These are phyloP conservation scores for Limosa lapponica DNA, from an alignment of 2,797 vertebrate species.

Conservation along the genomic window DNA sequence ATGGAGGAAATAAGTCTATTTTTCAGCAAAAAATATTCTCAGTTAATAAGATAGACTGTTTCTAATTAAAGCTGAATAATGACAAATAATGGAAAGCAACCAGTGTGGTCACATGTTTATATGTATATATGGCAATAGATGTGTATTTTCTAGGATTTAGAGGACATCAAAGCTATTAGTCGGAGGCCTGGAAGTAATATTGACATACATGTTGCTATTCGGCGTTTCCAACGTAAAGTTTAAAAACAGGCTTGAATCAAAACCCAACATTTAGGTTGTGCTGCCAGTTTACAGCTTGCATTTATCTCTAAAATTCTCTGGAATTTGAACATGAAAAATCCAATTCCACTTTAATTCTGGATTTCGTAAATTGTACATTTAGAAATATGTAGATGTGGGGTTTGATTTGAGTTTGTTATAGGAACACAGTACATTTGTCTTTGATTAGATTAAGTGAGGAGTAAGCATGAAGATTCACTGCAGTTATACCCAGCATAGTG, in stretches of 20 bases:
- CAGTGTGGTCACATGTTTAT: slow-evolving; percentile 11
- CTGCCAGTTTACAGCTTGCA: background rate
- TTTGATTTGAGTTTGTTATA: background rate
- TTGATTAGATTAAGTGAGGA: background rate
- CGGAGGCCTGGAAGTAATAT: slow-evolving; percentile 37
- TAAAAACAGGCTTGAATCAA: background rate
- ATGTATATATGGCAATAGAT: slow-evolving; percentile 16
- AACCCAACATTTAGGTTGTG: background rate
- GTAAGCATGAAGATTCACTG: background rate
- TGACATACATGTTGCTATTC: background rate
- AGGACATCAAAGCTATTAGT: slow-evolving; percentile 4
- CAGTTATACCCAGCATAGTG: background rate
- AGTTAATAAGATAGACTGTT: slow-evolving; percentile 25
- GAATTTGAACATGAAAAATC: background rate
- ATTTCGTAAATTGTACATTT: background rate
- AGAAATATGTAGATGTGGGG: background rate
- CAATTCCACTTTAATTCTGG: background rate
- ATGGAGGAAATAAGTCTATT: background rate
- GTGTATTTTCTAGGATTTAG: slow-evolving; percentile 25
- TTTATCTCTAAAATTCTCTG: background rate
- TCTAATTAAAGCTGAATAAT: slow-evolving; percentile 52
- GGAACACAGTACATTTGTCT: background rate
- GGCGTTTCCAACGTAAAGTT: background rate
- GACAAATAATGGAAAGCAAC: slow-evolving; percentile 47
- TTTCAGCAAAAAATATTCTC: slow-evolving; percentile 18